Conservation (phyloP, 2,797 vertebrate genomes). For the Gambusia yucatana region DNA sequence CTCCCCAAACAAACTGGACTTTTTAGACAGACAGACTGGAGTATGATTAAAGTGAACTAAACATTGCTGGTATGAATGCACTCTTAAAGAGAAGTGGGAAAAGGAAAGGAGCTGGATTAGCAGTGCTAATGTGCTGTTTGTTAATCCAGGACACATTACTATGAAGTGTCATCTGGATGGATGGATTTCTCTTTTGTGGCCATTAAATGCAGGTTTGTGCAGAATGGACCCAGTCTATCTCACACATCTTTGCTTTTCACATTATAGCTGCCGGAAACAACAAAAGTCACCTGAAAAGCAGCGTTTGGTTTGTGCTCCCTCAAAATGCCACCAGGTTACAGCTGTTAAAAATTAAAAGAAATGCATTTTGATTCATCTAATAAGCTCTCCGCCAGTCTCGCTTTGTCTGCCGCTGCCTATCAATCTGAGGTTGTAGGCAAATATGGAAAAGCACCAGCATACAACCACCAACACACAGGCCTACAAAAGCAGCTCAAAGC, state of each 20-base stretch:
- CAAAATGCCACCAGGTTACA: slow-evolving; percentile 73
- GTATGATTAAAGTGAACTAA: too few species aligned
- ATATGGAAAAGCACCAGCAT: not conserved
- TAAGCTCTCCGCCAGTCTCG: slow-evolving; percentile 59
- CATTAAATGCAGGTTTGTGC: slow-evolving; percentile 14
- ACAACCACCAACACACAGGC: slow-evolving; percentile 20
- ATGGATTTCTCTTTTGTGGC: slow-evolving; percentile 3
- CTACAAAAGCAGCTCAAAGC: slow-evolving; percentile 43
- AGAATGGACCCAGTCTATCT: slow-evolving; percentile 38
- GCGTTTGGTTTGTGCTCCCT: slow-evolving; percentile 62
- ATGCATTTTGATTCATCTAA: slow-evolving; percentile 70
- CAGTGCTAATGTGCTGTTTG: not conserved
- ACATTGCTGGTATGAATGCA: too few species aligned
- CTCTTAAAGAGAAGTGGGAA: not conserved
- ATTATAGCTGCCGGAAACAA: slow-evolving; percentile 56
- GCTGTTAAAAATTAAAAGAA: slow-evolving; percentile 46
- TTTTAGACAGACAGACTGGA: too few species aligned
- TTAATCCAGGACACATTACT: too few species aligned
- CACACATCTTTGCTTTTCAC: slow-evolving; percentile 33
- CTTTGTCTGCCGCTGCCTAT: slow-evolving; percentile 27
- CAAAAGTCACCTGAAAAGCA: slow-evolving; percentile 63
- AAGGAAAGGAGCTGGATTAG: not conserved
- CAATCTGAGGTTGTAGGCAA: slow-evolving; percentile 35
- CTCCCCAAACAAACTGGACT: too few species aligned
- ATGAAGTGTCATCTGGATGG: not conserved